These are phyloP conservation scores for Poecilia wingei DNA, from an alignment of 2,797 vertebrate genomes.

Conservation along the genomic window DNA sequence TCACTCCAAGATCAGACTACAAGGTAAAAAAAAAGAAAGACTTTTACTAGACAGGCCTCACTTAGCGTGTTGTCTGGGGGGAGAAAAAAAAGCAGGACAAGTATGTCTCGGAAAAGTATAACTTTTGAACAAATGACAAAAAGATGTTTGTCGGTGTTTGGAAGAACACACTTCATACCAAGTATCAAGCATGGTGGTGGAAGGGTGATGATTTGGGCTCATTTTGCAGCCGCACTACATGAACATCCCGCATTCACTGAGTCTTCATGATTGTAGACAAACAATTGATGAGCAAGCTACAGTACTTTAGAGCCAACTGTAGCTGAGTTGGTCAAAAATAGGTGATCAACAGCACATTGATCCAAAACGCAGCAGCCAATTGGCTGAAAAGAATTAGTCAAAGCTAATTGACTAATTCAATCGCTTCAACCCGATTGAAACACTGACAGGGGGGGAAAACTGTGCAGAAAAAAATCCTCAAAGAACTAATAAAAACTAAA, in stretches of 20 bases:
- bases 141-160: neutral
- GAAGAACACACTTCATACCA: neutral
- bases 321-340: neutral
- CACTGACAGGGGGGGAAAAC: neutral
- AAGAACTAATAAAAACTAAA: neutral
- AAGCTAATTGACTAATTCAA: neutral
- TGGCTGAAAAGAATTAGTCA: neutral
- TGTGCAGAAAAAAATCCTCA: neutral
- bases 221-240: neutral
- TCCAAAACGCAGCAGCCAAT: neutral
- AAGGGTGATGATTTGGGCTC: neutral
- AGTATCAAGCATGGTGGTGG: neutral
- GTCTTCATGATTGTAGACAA: neutral
- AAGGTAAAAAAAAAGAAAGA: neutral
- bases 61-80: neutral
- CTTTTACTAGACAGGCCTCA: neutral
- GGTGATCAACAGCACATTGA: neutral
- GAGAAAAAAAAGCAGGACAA: neutral
- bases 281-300: neutral
- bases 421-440: neutral
- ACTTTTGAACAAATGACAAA: neutral
- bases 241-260: neutral
- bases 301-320: neutral
- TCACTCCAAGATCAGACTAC: neutral
- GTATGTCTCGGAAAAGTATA: neutral